Base-by-base conservation (phyloP, 2,888 invertebrate species). In the Scaptomyza parva region DNA sequence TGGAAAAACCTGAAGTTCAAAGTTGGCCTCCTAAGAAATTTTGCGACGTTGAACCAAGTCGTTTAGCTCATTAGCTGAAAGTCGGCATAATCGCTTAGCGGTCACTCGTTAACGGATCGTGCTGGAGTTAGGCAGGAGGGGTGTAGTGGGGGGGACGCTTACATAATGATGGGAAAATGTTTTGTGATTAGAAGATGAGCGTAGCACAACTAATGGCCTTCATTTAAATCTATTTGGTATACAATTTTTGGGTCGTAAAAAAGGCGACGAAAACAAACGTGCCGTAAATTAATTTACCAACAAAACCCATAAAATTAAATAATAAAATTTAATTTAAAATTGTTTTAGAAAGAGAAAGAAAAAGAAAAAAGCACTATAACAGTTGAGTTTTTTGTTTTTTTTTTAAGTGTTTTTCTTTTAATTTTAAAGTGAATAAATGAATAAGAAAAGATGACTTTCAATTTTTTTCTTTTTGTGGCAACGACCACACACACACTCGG, bases 161-260 rank as follows among this genome's bases (percentile, higher is more conserved):
- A 62, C 76, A 82, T 82, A 87, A 82, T 88, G 86, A 87, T 82
- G 88, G 88, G 82, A 82, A 82, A 78, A 70, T 66, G 60, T 65
- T 57, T 57, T 64, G 26, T 20, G 18, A 76, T 57, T 70, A 35
- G 35, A 35, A 35, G 35, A 35, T 17, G 35, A 14, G 33, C 33
- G 67, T 22, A 30, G 59, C 33, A 55, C 33, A 55, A 40, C 60
- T 75, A 73, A 73, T 64, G 78, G 58, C 68, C 59, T 71, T 53
- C 66, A 61, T 61, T 52, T 37, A 33, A 57, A 43, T 37, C 17
- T 51, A 70, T 53, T 60, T 59, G 41, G 53, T 76, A 55, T 66
- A 65, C 62, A 69, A 63, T 70, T 71, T 82, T 60, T 48, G 58
- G 69, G 63, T 73, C 85, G 50, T 84, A 54, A 74, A 81, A 69